phyloP scores from a whole-genome alignment of 2,113 vertebrate species.

The Calidris pugnax region DNA sequence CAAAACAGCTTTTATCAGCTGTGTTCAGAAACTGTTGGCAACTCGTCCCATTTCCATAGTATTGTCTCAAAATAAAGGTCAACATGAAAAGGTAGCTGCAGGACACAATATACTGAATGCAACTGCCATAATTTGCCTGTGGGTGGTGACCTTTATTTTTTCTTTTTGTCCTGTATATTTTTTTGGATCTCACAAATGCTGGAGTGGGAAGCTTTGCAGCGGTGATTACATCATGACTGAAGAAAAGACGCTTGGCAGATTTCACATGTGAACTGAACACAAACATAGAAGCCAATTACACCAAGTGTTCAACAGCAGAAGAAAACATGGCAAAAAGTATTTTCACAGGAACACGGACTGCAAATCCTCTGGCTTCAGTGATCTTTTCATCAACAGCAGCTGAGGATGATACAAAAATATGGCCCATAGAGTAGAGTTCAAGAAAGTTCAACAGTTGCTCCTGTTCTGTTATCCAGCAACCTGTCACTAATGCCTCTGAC shows the following conservation, averaged over 20 bases:
- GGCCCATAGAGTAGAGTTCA: background rate
- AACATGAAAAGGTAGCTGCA: background rate
- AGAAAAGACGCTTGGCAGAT: background rate
- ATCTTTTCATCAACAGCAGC: background rate
- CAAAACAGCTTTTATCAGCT: conserved; percentile 24
- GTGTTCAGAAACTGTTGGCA: background rate
- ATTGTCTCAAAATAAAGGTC: conserved; percentile 6
- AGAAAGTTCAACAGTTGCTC: background rate
- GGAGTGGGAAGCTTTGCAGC: background rate
- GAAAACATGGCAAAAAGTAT: background rate
- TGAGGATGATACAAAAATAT: background rate
- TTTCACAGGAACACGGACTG: background rate
- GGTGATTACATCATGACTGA: background rate
- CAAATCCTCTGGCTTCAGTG: background rate
- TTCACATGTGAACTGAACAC: background rate
- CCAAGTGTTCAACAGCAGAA: background rate
- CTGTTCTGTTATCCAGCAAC: background rate
- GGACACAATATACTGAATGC: background rate
- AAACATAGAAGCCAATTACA: background rate
- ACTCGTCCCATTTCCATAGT: background rate
- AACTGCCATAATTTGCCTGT: background rate
- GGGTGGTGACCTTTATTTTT: background rate
- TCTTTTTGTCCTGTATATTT: background rate
- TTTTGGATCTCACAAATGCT: background rate
- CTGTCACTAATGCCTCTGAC: background rate